These are phyloP conservation scores for Clamator glandarius DNA, from an alignment of 2,797 vertebrate species.

Conservation along the genomic window DNA sequence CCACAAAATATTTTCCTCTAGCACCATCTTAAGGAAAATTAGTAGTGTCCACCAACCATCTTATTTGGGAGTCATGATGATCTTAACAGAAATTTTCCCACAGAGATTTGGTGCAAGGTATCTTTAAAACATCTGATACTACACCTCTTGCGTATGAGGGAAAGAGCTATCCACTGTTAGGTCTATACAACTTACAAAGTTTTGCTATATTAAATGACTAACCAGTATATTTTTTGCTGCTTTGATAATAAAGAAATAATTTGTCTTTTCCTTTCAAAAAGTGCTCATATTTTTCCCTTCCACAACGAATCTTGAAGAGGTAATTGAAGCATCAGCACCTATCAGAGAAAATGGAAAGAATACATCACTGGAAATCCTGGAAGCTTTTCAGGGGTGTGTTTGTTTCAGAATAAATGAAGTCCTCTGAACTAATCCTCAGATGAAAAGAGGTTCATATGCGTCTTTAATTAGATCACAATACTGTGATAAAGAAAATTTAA, in stretches of 20 bases:
- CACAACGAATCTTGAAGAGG: conserved; percentile 29
- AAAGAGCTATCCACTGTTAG: neutral
- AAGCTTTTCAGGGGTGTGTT: conserved; percentile 62
- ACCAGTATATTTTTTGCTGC: neutral
- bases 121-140: neutral
- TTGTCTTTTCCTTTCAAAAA: neutral
- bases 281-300: neutral
- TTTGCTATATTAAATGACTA: neutral
- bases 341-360: conserved; percentile 67
- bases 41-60: neutral
- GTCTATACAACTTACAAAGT: neutral
- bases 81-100: neutral
- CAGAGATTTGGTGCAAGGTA: rapidly evolving
- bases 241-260: conserved; percentile 12
- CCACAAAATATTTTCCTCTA: neutral
- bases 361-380: conserved; percentile 61
- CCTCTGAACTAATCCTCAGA: conserved; percentile 76
- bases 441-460: conserved; percentile 74
- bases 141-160: neutral
- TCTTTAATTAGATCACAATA: conserved; percentile 83
- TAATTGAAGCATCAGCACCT: conserved; percentile 60
- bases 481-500: conserved; percentile 82
- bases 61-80: neutral
- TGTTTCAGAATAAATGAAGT: conserved; percentile 72
- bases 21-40: neutral